Base-by-base conservation (phyloP, 30 jellyfish, hydroid and myxozoan species). In the Aurelia coerulea region DNA sequence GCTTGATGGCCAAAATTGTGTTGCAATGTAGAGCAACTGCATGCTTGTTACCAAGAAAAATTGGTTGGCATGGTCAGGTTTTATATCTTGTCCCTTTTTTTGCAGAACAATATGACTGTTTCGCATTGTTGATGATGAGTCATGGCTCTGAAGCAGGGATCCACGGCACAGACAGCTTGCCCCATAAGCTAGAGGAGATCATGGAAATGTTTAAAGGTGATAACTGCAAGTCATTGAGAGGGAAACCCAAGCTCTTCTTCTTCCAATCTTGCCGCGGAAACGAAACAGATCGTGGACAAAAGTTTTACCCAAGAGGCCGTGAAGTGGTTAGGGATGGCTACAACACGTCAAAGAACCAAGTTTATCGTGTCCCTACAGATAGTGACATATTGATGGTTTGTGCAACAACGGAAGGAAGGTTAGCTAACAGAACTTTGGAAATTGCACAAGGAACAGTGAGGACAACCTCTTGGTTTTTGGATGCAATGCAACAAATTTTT, bases 251-350 rank as follows among this genome's bases (percentile, higher is more conserved):
- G 68, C 69, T 89, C 17, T 68, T 80, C 74, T 73, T 89, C 39
- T 66, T 74, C 39, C 92, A 89, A 74, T 66, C 97, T 10, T 89
- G 97, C 53, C 97, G 97, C 52, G 97, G 97, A 33, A 17, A 8
- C 3, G 34, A 19, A 13, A 49, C 3, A 7, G 97, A 89, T 37
- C 49, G 31, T 4, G 98, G 98, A 2, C 73, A 32, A 7, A n/a
- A 5, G 10, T 19, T 19, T 1, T 15, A 23, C 18, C 68, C 70
- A 4, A 71, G 94, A 18, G 94, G 97, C 23, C 73, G 58, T 12
- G 46, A 69, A 16, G 66, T 51, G 49, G 56, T 77, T 50, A 50
- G 68, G 67, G 76, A 52, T 23, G 53, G 31, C 53, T 42, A 33
- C 2, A n/a, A 42, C 4, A 35, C 3, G 0, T n/a, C 84, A 31